These are phyloP conservation scores for Scortum barcoo DNA, from an alignment of 2,113 vertebrate genomes.

Conservation along the genomic window DNA sequence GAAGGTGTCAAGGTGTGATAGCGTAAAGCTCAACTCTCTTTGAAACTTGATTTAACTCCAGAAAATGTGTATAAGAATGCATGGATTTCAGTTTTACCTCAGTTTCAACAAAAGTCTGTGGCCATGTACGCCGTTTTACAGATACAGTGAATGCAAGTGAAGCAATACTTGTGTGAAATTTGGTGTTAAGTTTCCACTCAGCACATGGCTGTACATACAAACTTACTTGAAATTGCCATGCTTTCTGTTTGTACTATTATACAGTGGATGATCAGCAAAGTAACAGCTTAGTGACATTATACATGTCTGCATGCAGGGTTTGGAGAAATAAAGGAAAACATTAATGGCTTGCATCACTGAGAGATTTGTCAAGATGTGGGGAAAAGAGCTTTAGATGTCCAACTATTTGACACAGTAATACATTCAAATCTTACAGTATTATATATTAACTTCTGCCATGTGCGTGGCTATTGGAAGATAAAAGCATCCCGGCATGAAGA, in stretches of 20 bases:
- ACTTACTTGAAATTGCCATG: slow-evolving; percentile 81
- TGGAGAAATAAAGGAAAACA: slow-evolving; percentile 56
- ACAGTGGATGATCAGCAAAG: slow-evolving; percentile 74
- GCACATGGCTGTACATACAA: slow-evolving; percentile 77
- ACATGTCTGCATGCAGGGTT: slow-evolving; percentile 78
- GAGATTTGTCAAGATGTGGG: not conserved
- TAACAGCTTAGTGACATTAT: slow-evolving; percentile 74
- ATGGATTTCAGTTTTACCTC: slow-evolving; percentile 88
- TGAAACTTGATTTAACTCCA: slow-evolving; percentile 66
- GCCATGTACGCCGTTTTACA: slow-evolving; percentile 57
- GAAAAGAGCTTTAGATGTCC: slow-evolving; percentile 10
- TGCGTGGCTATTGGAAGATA: slow-evolving; percentile 16
- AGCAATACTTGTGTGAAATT: slow-evolving; percentile 84
- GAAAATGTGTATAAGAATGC: slow-evolving; percentile 43
- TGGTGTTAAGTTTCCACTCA: slow-evolving; percentile 66
- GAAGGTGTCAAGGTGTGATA: slow-evolving; percentile 47
- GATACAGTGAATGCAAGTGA: slow-evolving; percentile 58
- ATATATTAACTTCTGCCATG: slow-evolving; percentile 17
- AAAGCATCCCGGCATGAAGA: slow-evolving; percentile 54
- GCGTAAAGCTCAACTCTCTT: slow-evolving; percentile 42
- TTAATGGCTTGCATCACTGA: slow-evolving; percentile 10
- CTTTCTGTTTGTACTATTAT: slow-evolving; percentile 79
- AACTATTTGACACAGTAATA: slow-evolving; percentile 20
- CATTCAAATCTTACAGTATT: slow-evolving; percentile 13
- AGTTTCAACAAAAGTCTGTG: slow-evolving; percentile 78